phyloP scores from a whole-genome alignment of 1,140 invertebrate species.

The Copidosoma floridanum region DNA sequence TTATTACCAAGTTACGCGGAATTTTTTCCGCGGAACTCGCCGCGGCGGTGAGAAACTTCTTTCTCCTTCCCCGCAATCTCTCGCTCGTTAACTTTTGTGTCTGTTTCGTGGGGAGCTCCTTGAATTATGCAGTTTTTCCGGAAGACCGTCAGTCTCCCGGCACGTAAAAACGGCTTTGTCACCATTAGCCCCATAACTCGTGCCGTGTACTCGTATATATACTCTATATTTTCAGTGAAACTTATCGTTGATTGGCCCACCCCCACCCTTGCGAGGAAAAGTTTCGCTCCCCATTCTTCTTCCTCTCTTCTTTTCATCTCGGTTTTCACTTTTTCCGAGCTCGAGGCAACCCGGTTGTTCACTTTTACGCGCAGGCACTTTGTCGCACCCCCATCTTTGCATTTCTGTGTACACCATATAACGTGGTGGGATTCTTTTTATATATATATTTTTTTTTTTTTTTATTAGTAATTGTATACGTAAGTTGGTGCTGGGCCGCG shows the following conservation, averaged over 20 bases:
- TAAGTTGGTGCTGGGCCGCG: not conserved
- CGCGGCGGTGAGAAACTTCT: slow-evolving; percentile 29
- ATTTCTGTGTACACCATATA: too few relatives aligned
- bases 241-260: slow-evolving; percentile 15
- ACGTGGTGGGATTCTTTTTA: slow-evolving; percentile 22
- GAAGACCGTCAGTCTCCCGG: not conserved
- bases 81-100: too few relatives aligned
- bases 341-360: too few relatives aligned
- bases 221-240: too few relatives aligned
- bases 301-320: not conserved
- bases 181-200: too few relatives aligned
- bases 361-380: too few relatives aligned
- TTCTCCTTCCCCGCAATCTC: not conserved
- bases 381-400: too few relatives aligned
- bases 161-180: not conserved
- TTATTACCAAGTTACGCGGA: too few relatives aligned
- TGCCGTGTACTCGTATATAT: too few relatives aligned
- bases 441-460: too few relatives aligned
- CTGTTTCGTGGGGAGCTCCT: not conserved
- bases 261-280: too few relatives aligned
- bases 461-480: too few relatives aligned
- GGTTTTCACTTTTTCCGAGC: not conserved
- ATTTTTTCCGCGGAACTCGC: slow-evolving; percentile 4
- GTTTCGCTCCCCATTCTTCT: slow-evolving; percentile 8
- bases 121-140: slow-evolving; percentile 1